phyloP scores from a whole-genome alignment of 2,888 invertebrate genomes.

The Ornithoptera priamus region DNA sequence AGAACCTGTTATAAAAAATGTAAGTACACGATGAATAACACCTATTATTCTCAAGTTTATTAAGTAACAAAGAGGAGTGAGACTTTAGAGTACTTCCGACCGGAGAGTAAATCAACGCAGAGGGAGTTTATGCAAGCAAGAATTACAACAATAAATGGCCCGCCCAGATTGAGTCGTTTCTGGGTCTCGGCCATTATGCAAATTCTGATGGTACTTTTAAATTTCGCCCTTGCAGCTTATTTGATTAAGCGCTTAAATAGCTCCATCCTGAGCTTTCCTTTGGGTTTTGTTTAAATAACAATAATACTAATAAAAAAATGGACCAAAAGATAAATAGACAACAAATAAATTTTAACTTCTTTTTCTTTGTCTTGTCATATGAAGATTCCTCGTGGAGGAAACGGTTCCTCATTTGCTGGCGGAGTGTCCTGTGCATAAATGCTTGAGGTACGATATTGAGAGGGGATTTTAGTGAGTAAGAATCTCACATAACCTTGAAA shows the following conservation, averaged over 20 bases:
- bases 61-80: background rate
- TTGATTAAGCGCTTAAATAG: conserved; percentile 70
- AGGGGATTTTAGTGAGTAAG: too few relatives aligned
- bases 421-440: too few relatives aligned
- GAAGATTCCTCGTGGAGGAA: too few relatives aligned
- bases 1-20: too few relatives aligned
- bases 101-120: conserved; percentile 22
- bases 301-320: too few relatives aligned
- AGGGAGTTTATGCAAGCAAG: conserved; percentile 42
- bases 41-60: background rate
- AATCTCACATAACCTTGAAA: too few relatives aligned
- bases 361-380: too few relatives aligned
- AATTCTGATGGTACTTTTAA: conserved; percentile 60
- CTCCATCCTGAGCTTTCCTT: conserved; percentile 48
- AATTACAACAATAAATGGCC: conserved; percentile 31
- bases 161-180: conserved; percentile 59
- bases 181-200: conserved; percentile 57
- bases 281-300: too few relatives aligned
- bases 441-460: too few relatives aligned
- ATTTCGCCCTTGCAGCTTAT: conserved; percentile 61
- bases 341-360: too few relatives aligned
- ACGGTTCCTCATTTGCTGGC: too few relatives aligned
- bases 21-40: background rate
- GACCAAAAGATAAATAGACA: too few relatives aligned
- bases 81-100: conserved; percentile 3